Evolutionary conservation across 2,888 invertebrate genomes (phyloP), one percentile per base, ranked within the genome.

Genomic region (Tupiocoris notatus): DNA sequence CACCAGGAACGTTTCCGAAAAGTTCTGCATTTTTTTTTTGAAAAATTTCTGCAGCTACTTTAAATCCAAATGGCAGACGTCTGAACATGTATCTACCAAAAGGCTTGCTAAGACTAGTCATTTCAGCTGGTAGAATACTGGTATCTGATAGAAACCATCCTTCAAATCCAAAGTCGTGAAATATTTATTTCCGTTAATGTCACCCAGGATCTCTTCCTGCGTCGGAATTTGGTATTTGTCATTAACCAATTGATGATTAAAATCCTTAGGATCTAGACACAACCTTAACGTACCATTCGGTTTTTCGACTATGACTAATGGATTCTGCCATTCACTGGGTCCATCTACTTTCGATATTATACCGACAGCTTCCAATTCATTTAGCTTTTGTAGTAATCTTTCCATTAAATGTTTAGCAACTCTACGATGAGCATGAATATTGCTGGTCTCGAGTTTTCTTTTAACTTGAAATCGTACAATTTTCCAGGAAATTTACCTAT

Each of bases 311-410:
- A 82, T 77, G 1, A 83, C 82, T 2, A 83, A 81, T 9, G 83
- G 81, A 79, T 83, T 82, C 77, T 84, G 80, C 82, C 83, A 84
- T 23, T 75, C 56, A 25, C 81, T 81, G 21, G 82, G 82, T 58
- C 80, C 81, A 18, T 77, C 78, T 7, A 83, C 82, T 66, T 77
- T 78, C 57, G 73, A 71, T 18, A 77, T 73, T n/a, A 77, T 71
- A 67, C 82, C 82, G 12, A 23, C 59, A 39, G 77, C 79, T 68
- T 76, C 78, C 70, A 81, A 75, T 65, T 77, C 59, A 23, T 80
- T 76, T 75, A 81, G 73, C 68, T 78, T 79, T 58, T 56, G 21
- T 76, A 79, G 81, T 62, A 82, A 77, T 25, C 66, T 66, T 61
- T 74, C 77, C 54, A 57, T 62, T 9, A 81, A 57, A 21, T 61